phyloP scores from a whole-genome alignment of 2,888 invertebrate species.

The Dolomedes plantarius region DNA sequence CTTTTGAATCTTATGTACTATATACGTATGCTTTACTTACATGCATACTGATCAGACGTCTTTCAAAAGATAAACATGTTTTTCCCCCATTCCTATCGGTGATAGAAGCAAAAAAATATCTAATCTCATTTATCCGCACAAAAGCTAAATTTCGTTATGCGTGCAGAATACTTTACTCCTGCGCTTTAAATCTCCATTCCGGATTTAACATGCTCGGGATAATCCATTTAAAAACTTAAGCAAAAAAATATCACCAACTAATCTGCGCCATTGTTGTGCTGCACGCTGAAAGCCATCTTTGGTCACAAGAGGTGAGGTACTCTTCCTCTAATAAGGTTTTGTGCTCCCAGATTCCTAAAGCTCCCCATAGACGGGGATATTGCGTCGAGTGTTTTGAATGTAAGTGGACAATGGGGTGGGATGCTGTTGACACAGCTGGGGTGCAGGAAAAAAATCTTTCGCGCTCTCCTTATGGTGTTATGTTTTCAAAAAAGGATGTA shows the following conservation, averaged over 20 bases:
- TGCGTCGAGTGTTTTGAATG: conserved; percentile 4
- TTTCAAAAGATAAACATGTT: too few species aligned
- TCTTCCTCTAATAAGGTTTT: background rate
- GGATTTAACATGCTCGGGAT: background rate
- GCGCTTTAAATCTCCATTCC: background rate
- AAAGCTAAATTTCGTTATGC: background rate
- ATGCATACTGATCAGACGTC: too few species aligned
- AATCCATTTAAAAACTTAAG: conserved; percentile 1
- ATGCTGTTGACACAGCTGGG: conserved; percentile 6
- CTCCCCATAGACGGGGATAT: background rate
- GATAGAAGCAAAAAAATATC: background rate
- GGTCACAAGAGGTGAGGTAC: conserved; percentile 1
- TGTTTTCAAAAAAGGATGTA: background rate
- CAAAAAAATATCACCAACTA: background rate
- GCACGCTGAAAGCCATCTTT: background rate
- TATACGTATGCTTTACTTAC: too few species aligned
- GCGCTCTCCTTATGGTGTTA: background rate
- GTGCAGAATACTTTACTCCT: background rate
- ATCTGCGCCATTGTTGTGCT: background rate
- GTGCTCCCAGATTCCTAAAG: background rate
- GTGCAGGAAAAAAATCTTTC: background rate
- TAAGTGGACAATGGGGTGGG: conserved; percentile 1
- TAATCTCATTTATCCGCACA: background rate
- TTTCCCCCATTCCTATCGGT: too few species aligned
- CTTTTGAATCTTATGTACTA: too few species aligned